These are phyloP conservation scores for Trichogramma evanescens DNA, from an alignment of 2,888 invertebrate genomes.

Conservation along the genomic window DNA sequence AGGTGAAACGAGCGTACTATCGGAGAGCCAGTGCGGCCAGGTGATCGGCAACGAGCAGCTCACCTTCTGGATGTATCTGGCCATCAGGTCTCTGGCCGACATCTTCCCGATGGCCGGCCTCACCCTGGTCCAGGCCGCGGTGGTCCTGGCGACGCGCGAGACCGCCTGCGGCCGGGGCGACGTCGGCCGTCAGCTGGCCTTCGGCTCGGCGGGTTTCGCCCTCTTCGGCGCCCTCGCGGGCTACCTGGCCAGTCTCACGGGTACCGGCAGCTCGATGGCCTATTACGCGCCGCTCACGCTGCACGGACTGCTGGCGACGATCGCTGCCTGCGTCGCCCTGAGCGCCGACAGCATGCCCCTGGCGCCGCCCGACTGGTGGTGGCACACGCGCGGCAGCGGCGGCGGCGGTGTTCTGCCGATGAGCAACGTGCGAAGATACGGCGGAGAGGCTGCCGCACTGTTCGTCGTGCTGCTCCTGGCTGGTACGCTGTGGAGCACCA, in stretches of 20 bases:
- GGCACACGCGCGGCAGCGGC: constrained; percentile 74
- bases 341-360: constrained; percentile 60
- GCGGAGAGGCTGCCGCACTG: constrained; percentile 66
- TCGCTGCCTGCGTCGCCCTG: constrained; percentile 41
- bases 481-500: constrained; percentile 73
- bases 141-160: constrained; percentile 76
- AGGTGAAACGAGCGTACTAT: constrained; percentile 54
- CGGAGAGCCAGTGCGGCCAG: constrained; percentile 60
- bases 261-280: constrained; percentile 30
- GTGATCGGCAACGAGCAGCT: constrained; percentile 58
- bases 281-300: constrained; percentile 54
- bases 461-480: constrained; percentile 63
- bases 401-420: constrained; percentile 73
- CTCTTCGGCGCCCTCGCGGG: constrained; percentile 60
- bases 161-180: constrained; percentile 74
- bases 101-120: constrained; percentile 69
- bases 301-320: constrained; percentile 53
- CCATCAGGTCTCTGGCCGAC: constrained; percentile 65
- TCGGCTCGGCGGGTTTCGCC: constrained; percentile 68
- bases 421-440: constrained; percentile 69
- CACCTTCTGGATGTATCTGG: constrained; percentile 66
- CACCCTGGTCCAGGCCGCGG: constrained; percentile 65
- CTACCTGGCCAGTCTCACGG: constrained; percentile 30
- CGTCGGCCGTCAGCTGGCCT: constrained; percentile 70
- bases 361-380: constrained; percentile 81